Base-by-base conservation (phyloP, 2,113 vertebrate species). In the Proterorhinus semilunaris region DNA sequence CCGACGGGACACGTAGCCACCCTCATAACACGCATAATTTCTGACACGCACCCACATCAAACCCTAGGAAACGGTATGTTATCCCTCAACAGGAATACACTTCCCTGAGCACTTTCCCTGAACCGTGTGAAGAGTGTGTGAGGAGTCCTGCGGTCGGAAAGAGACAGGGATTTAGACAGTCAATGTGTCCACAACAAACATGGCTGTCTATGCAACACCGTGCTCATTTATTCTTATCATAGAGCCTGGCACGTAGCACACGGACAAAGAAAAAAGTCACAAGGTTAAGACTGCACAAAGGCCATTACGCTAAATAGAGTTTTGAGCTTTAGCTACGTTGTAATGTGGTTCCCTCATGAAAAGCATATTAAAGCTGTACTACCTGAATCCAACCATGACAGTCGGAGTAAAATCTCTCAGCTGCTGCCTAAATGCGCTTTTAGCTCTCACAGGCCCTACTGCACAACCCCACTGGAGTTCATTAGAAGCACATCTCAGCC, bases 1-100 rank as follows among this genome's bases (percentile, higher is more conserved):
- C 43, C 50, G 62, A 15, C 54, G 6, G 46, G 52, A 72, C 83
- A 88, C 72, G 80, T 80, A 80, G 44, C 71, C 66, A 62, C 83
- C 83, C 75, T 54, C 83, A 78, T 83, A 58, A 78, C 65, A 15
- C 54, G 10, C 17, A 17, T 50, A 0, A 7, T 27, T 69, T 44
- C 65, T n/a, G 5, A 42, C 6, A 13, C 10, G 12, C 27, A 57
- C 21, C 1, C 21, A 27, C 53, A 5, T 17, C 15, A 13, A 42
- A 12, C 17, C 54, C 27, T 36, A 36, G 7, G 36, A 61, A 1
- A n/a, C 15, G 7, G 8, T 13, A 27, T 3, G 27, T 46, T 65
- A 71, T 69, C 47, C 17, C n/a, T 53, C 4, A 78, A 80, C 69
- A 79, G 63, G 62, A 13, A 2, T n/a, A 68, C 66, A 80, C 62